Percentiles rank a stretch among this genome's conserved stretches.
phyloP scores from a whole-genome alignment of 2,113 vertebrate genomes.

The Gorsachius goisagi region DNA sequence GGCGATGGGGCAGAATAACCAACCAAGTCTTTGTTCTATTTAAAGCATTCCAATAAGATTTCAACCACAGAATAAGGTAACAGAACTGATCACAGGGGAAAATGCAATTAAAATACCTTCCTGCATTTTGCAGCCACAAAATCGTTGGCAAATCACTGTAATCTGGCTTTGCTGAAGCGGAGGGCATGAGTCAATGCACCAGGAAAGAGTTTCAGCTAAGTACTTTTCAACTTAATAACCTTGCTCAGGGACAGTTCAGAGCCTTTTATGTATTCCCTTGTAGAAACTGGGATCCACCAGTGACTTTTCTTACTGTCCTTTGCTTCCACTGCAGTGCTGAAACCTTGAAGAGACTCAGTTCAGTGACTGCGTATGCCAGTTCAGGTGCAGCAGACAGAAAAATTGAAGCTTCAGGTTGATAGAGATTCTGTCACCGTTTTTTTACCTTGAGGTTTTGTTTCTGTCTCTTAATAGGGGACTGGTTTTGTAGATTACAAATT shows the following conservation, averaged over 20 bases:
- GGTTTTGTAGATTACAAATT: not conserved
- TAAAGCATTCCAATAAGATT: conserved; percentile 27
- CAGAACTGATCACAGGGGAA: conserved; percentile 29
- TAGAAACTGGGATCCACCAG: not conserved
- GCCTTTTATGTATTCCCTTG: not conserved
- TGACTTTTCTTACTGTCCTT: not conserved
- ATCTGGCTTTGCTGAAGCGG: conserved; percentile 37
- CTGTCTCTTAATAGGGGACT: not conserved
- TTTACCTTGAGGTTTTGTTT: not conserved
- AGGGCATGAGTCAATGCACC: conserved; percentile 29
- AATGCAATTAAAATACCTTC: conserved; percentile 61
- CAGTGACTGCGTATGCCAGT: not conserved
- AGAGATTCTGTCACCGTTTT: not conserved
- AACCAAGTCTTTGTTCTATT: conserved; percentile 16
- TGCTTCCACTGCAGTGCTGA: not conserved
- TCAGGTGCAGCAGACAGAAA: not conserved
- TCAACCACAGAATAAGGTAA: conserved; percentile 4
- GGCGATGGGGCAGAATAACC: not conserved
- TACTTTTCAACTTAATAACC: conserved; percentile 15
- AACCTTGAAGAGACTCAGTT: not conserved
- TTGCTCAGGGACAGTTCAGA: not conserved
- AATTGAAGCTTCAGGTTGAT: not conserved
- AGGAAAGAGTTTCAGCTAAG: conserved; percentile 34
- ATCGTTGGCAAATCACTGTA: conserved; percentile 30
- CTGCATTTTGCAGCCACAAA: conserved; percentile 49